Conservation (phyloP, 2,888 invertebrate genomes). For the Drosophila percnosoma region DNA sequence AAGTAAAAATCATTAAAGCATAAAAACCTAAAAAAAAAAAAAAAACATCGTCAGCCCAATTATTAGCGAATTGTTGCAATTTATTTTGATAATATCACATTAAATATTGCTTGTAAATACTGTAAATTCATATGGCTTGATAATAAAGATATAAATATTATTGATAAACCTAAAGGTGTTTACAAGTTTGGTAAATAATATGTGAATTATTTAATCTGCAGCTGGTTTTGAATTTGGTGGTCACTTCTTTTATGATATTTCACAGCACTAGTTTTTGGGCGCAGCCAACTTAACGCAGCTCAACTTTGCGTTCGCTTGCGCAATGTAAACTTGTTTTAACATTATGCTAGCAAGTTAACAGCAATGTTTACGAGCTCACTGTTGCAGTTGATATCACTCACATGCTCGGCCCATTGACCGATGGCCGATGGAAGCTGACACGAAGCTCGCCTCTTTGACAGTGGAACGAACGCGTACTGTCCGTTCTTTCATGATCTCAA, state of each 20-base stretch:
- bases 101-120: conserved; percentile 68
- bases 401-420: conserved; percentile 23
- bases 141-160: conserved; percentile 70
- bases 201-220: not conserved
- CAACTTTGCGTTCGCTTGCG: conserved; percentile 22
- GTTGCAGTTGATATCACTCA: conserved; percentile 31
- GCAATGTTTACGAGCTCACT: not conserved
- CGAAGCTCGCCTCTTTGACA: conserved; percentile 35
- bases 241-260: not conserved
- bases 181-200: not conserved
- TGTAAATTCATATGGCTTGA: conserved; percentile 69
- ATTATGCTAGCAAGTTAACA: conserved; percentile 18
- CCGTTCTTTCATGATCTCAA: conserved; percentile 38
- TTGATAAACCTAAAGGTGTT: conserved; percentile 7
- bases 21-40: conserved; percentile 2
- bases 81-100: conserved; percentile 50
- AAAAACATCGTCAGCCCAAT: conserved; percentile 38
- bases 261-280: conserved; percentile 6
- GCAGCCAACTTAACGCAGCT: conserved; percentile 16
- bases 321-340: not conserved
- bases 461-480: conserved; percentile 30
- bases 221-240: not conserved
- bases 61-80: conserved; percentile 69
- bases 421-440: conserved; percentile 39
- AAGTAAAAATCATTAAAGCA: not conserved